Conservation (phyloP, 92 coral and sea anemone species). For the Virgularia gustaviana region DNA sequence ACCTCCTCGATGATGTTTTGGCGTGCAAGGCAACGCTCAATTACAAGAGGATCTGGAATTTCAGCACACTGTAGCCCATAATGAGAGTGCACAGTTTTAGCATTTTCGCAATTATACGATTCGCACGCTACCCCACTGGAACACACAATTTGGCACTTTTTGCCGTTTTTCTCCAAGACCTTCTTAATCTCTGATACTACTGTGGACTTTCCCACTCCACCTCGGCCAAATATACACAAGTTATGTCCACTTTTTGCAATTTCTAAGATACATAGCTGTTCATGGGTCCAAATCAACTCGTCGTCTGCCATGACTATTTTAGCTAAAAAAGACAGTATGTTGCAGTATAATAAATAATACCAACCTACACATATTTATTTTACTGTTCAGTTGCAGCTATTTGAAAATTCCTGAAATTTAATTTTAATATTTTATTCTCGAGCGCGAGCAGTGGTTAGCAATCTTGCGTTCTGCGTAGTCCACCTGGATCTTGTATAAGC, state of each 20-base stretch:
- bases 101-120: neutral
- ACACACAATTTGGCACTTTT: conserved; percentile 1
- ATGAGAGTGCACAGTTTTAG: neutral
- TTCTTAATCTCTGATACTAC: neutral
- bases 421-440: no score
- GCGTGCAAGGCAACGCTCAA: conserved; percentile 1
- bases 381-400: no score
- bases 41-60: neutral
- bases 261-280: neutral
- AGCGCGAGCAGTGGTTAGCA: no score
- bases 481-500: no score
- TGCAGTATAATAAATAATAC: no score
- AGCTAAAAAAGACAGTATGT: no score
- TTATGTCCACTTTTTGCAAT: neutral
- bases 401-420: no score
- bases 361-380: no score
- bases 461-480: no score
- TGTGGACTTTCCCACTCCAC: conserved; percentile 1
- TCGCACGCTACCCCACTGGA: neutral
- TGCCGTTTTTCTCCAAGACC: neutral
- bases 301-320: no score
- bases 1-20: neutral
- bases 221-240: conserved; percentile 2
- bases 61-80: neutral
- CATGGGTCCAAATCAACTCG: neutral